These are phyloP conservation scores for Amorpha juglandis DNA, from an alignment of 2,888 invertebrate genomes.

Conservation along the genomic window DNA sequence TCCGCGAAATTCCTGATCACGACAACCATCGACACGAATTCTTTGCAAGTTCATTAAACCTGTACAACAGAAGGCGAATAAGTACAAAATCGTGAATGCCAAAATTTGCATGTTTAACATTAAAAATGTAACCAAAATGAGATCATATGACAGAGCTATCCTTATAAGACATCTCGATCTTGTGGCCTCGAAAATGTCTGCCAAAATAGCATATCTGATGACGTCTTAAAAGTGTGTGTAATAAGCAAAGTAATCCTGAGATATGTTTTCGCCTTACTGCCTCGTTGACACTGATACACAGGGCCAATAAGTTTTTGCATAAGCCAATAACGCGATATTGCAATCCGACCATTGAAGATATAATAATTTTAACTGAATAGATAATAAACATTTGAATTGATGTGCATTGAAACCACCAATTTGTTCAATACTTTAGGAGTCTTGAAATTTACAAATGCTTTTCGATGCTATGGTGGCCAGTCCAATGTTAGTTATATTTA, in stretches of 20 bases:
- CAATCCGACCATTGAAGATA: conserved; percentile 57
- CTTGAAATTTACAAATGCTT: not conserved
- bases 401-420: conserved; percentile 2
- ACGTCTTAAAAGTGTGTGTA: conserved; percentile 27
- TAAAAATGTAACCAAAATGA: conserved; percentile 19
- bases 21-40: conserved; percentile 14
- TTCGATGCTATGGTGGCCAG: not conserved
- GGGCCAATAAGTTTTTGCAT: not conserved
- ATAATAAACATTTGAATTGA: conserved; percentile 52
- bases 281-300: conserved; percentile 1
- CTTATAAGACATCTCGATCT: conserved; percentile 28
- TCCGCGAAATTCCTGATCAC: conserved; percentile 14
- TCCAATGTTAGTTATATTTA: not conserved
- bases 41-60: conserved; percentile 14
- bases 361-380: conserved; percentile 51
- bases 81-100: conserved; percentile 22
- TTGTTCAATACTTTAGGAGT: not conserved
- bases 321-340: conserved; percentile 51
- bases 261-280: conserved; percentile 40
- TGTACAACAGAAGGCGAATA: conserved; percentile 16
- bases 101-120: conserved; percentile 19
- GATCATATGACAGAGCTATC: conserved; percentile 20
- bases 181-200: conserved; percentile 25
- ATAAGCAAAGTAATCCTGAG: conserved; percentile 29
- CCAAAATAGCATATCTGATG: conserved; percentile 27